Percentiles rank a stretch among this genome's conserved stretches.
Conservation (phyloP, 2,113 vertebrate genomes). For the Rhagologus leucostigma region DNA sequence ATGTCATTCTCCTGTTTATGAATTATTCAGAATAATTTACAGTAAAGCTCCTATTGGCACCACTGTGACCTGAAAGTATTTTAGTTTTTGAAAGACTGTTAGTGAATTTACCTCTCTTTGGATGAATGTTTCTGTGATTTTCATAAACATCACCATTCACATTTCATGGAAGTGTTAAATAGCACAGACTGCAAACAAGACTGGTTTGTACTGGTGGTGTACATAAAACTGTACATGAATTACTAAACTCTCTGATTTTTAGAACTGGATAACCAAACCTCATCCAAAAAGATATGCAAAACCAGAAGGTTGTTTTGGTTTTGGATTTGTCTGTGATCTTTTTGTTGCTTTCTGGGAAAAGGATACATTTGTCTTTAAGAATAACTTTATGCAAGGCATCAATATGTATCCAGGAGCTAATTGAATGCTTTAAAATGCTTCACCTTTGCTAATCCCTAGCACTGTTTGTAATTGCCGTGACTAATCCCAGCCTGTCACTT, state of each 20-base stretch:
- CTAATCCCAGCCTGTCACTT: slow-evolving; percentile 12
- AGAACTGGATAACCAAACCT: neutral
- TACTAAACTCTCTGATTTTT: neutral
- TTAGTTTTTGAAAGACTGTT: neutral
- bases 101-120: neutral
- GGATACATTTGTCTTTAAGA: neutral
- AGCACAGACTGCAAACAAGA: neutral
- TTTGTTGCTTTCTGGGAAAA: neutral
- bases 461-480: neutral
- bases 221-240: neutral
- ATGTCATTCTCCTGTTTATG: slow-evolving; percentile 5
- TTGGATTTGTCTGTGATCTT: neutral
- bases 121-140: neutral
- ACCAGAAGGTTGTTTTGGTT: neutral
- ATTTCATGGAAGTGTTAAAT: neutral
- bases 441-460: slow-evolving; percentile 8
- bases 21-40: slow-evolving; percentile 41
- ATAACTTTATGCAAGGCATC: neutral
- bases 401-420: neutral
- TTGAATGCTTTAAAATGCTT: neutral
- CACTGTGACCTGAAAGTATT: neutral
- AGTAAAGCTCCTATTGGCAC: neutral
- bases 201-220: neutral
- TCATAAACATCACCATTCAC: neutral
- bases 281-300: neutral